phyloP scores from a whole-genome alignment of 2,113 vertebrate species.

The Formicarius rufipectus region DNA sequence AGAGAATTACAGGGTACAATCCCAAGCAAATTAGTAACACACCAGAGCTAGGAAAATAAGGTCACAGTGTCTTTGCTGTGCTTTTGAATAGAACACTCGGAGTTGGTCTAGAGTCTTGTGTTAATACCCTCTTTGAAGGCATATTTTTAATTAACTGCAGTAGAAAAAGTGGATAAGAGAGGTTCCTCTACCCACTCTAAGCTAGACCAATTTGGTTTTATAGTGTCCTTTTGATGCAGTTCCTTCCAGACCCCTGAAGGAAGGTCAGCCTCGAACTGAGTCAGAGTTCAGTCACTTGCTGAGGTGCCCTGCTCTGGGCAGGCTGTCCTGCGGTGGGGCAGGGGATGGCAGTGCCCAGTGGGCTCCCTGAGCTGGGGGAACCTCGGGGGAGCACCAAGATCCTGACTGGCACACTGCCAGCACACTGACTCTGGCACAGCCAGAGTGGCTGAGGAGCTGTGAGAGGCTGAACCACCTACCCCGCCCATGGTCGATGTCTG shows the following conservation, averaged over 20 bases:
- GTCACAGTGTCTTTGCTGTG: constrained; percentile 39
- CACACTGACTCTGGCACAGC: not conserved
- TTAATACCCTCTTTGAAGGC: constrained; percentile 8
- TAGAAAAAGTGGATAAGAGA: not conserved
- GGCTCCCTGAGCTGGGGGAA: not conserved
- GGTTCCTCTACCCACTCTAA: not conserved
- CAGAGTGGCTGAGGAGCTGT: not conserved
- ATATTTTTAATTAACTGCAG: not conserved
- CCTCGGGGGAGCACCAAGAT: not conserved
- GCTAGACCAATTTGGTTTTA: not conserved
- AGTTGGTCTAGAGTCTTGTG: not conserved
- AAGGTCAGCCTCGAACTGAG: not conserved
- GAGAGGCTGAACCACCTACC: not conserved
- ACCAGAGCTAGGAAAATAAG: constrained; percentile 23
- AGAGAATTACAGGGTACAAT: constrained; percentile 53
- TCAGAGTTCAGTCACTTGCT: not conserved
- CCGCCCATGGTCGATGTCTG: not conserved
- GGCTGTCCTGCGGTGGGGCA: no score
- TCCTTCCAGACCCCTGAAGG: not conserved
- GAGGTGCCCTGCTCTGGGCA: not conserved
- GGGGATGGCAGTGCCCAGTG: not conserved
- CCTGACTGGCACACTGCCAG: not conserved
- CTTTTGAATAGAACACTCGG: not conserved
- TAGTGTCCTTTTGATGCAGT: not conserved
- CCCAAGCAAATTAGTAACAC: constrained; percentile 55